Evolutionary conservation across 2,888 invertebrate species (phyloP).

Genomic region (Synanthedon myopaeformis): DNA sequence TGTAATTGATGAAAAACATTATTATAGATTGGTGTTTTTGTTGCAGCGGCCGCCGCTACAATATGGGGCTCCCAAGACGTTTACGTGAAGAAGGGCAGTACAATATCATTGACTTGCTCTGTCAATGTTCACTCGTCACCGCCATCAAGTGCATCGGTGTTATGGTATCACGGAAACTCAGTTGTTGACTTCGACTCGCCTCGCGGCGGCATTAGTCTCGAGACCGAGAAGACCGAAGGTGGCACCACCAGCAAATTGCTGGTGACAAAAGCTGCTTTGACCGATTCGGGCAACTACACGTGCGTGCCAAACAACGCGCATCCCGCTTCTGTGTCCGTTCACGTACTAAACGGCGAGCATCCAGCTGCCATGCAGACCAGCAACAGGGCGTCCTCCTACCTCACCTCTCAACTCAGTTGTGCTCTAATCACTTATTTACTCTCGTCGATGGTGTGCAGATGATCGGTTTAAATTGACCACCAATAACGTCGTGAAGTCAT

Average conservation of each 20-base stretch:
- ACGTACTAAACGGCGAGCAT: constrained; percentile 88
- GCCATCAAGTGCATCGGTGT: constrained; percentile 76
- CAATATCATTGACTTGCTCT: constrained; percentile 88
- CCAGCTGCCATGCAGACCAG: constrained; percentile 89
- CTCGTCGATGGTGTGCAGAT: constrained; percentile 58
- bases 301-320: constrained; percentile 88
- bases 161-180: constrained; percentile 83
- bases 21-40: constrained; percentile 18
- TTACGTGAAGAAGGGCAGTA: constrained; percentile 90
- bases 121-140: constrained; percentile 88
- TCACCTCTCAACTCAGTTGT: constrained; percentile 61
- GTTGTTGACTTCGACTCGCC: constrained; percentile 88
- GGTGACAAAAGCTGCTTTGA: constrained; percentile 85
- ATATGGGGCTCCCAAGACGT: constrained; percentile 89
- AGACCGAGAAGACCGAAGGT: constrained; percentile 87
- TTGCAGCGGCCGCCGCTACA: constrained; percentile 86
- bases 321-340: constrained; percentile 85
- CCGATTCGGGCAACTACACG: constrained; percentile 91
- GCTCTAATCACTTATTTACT: constrained; percentile 54
- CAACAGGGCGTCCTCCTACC: constrained; percentile 63
- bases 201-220: constrained; percentile 88
- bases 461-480: constrained; percentile 28
- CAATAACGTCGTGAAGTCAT: not conserved
- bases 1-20: not conserved
- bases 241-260: constrained; percentile 88